These are phyloP conservation scores for Osedax frankpressi DNA, from an alignment of 2,888 invertebrate genomes.

Conservation along the genomic window DNA sequence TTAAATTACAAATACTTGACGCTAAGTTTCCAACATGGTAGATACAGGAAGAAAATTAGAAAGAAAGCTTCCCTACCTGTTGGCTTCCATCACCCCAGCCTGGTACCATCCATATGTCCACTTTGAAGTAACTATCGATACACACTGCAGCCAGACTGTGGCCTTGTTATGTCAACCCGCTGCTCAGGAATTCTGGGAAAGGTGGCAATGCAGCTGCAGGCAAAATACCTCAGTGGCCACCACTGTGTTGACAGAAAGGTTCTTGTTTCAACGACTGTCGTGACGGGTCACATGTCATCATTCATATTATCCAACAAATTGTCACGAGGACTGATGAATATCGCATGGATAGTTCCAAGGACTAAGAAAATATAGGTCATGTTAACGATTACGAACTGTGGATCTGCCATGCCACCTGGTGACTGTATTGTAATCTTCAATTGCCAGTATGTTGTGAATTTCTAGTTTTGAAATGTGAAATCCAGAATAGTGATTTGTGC, in stretches of 20 bases:
- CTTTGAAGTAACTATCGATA: slow-evolving; percentile 20
- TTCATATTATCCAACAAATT: neutral
- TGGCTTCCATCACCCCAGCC: slow-evolving; percentile 22
- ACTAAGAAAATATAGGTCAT: slow-evolving; percentile 25
- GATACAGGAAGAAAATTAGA: neutral
- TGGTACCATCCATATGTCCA: slow-evolving; percentile 17
- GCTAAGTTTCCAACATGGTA: neutral
- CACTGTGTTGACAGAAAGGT: slow-evolving; percentile 13
- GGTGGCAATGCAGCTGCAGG: slow-evolving; percentile 21
- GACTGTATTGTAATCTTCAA: slow-evolving; percentile 22
- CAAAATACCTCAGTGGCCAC: slow-evolving; percentile 24
- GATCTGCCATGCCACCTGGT: slow-evolving; percentile 1
- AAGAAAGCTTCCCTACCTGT: slow-evolving; percentile 19
- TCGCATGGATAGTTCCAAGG: slow-evolving; percentile 19
- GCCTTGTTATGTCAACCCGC: slow-evolving; percentile 17
- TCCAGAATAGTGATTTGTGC: slow-evolving; percentile 9
- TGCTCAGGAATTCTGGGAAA: slow-evolving; percentile 17
- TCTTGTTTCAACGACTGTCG: slow-evolving; percentile 24
- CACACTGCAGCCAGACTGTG: slow-evolving; percentile 20
- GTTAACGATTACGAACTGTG: slow-evolving; percentile 21
- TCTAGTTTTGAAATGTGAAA: slow-evolving; percentile 17
- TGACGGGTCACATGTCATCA: slow-evolving; percentile 26
- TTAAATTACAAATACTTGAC: too few species aligned
- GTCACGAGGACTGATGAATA: slow-evolving; percentile 25
- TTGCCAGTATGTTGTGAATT: slow-evolving; percentile 26